These are phyloP conservation scores for Panorpa germanica DNA, from an alignment of 2,888 invertebrate genomes.

Conservation along the genomic window DNA sequence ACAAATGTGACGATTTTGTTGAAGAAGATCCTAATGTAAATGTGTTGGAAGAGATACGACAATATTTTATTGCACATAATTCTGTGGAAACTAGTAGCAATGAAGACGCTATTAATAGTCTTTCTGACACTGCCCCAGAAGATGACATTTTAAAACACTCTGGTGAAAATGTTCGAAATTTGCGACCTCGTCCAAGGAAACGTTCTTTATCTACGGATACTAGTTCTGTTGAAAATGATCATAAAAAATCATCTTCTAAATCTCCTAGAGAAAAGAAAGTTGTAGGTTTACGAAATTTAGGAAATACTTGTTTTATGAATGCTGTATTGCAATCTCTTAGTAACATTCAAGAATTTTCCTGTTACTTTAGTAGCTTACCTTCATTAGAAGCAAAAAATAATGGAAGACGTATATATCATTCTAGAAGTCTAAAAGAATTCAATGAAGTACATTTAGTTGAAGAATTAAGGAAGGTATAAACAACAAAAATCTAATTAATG, in stretches of 20 bases:
- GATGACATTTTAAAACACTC: conserved; percentile 17
- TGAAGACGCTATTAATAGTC: conserved; percentile 11
- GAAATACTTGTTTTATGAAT: conserved; percentile 78
- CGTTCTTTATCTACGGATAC: conserved; percentile 17
- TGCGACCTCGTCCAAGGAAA: conserved; percentile 15
- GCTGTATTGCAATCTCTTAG: conserved; percentile 68
- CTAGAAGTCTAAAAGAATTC: conserved; percentile 37
- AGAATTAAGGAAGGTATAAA: conserved; percentile 45
- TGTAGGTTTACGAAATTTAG: conserved; percentile 59
- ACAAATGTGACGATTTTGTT: conserved; percentile 63
- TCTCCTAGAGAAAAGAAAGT: conserved; percentile 37
- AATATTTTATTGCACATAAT: conserved; percentile 23
- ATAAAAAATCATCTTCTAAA: conserved; percentile 17
- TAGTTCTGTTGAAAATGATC: conserved; percentile 9
- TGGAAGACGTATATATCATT: conserved; percentile 32
- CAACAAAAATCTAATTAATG: background rate
- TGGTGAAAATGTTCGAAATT: conserved; percentile 17
- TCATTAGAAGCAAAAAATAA: conserved; percentile 35
- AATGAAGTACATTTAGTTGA: conserved; percentile 59
- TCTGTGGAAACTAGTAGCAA: conserved; percentile 19
- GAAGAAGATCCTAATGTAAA: conserved; percentile 44
- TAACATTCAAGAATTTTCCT: conserved; percentile 68
- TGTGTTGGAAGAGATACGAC: conserved; percentile 35
- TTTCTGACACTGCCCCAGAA: conserved; percentile 14
- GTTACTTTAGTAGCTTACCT: conserved; percentile 61